A percentile compares a stretch with the other conserved stretches of the same genome.
Conservation (phyloP, 2,113 vertebrate species). For the Casuarius casuarius region DNA sequence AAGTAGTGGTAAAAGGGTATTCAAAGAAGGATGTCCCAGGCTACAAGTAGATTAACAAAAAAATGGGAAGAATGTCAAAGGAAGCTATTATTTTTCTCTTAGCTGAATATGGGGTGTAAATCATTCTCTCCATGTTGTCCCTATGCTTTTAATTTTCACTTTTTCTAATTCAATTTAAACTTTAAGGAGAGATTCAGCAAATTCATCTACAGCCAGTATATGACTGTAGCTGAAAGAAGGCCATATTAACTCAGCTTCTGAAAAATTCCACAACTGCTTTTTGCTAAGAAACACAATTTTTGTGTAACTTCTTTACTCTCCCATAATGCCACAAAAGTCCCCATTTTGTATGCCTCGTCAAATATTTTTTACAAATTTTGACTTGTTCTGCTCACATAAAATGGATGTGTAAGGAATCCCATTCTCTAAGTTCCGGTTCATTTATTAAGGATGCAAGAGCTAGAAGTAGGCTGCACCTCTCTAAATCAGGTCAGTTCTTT, state of each 20-base stretch:
- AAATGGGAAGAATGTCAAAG: not conserved
- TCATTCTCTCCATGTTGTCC: not conserved
- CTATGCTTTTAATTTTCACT: not conserved
- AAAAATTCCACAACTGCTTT: not conserved
- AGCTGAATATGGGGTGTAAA: not conserved
- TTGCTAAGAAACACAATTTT: not conserved
- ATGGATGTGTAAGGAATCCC: not conserved
- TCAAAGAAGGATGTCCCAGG: not conserved
- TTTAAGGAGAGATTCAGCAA: not conserved
- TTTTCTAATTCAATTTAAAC: not conserved
- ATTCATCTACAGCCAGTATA: not conserved
- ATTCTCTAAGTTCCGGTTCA: not conserved
- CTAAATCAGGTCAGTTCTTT: not conserved
- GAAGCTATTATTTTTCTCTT: not conserved
- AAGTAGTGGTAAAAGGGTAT: not conserved
- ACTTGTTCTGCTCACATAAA: not conserved
- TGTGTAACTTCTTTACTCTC: not conserved
- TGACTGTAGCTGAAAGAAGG: not conserved
- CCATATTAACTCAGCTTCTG: not conserved
- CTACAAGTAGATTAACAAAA: not conserved
- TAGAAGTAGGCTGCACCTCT: not conserved
- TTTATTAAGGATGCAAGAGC: not conserved
- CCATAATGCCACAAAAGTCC: not conserved
- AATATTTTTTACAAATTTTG: not conserved
- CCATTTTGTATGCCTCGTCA: not conserved